Evolutionary conservation across 2,113 vertebrate species (phyloP).

Genomic region (Aleadryas rufinucha): DNA sequence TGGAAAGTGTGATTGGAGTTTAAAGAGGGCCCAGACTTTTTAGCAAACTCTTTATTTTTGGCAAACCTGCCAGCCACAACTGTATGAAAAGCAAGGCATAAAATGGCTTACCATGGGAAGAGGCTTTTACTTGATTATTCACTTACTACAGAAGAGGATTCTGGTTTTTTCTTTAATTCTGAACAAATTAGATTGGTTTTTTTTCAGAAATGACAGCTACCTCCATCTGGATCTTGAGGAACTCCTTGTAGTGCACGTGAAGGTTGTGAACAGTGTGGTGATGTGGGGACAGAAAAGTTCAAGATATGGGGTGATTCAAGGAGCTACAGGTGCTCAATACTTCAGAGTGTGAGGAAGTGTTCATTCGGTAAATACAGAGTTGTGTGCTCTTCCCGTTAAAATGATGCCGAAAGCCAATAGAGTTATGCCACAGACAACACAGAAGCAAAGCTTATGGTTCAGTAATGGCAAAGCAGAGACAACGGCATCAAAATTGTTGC

Average conservation of each 20-base stretch:
- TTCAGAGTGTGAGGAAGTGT: neutral
- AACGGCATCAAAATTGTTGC: neutral
- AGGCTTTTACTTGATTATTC: neutral
- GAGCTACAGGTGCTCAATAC: neutral
- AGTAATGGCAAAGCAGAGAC: neutral
- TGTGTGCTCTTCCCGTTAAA: neutral
- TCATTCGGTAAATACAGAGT: neutral
- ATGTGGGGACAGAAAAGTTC: neutral
- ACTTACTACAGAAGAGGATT: neutral
- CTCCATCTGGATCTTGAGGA: neutral
- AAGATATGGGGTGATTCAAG: neutral
- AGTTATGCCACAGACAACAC: neutral
- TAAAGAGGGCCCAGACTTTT: neutral
- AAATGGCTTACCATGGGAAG: neutral
- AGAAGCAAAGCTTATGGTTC: neutral
- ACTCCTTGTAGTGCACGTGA: neutral
- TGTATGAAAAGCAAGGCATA: neutral
- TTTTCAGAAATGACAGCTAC: neutral
- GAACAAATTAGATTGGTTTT: neutral
- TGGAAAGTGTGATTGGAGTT: fast-evolving
- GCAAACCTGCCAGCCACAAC: neutral
- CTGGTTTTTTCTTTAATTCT: neutral
- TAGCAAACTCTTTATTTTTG: neutral
- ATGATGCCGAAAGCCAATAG: neutral
- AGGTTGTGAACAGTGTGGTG: neutral